Evolutionary conservation across 2,113 vertebrate genomes (phyloP).

Genomic region (Burhinus oedicnemus): DNA sequence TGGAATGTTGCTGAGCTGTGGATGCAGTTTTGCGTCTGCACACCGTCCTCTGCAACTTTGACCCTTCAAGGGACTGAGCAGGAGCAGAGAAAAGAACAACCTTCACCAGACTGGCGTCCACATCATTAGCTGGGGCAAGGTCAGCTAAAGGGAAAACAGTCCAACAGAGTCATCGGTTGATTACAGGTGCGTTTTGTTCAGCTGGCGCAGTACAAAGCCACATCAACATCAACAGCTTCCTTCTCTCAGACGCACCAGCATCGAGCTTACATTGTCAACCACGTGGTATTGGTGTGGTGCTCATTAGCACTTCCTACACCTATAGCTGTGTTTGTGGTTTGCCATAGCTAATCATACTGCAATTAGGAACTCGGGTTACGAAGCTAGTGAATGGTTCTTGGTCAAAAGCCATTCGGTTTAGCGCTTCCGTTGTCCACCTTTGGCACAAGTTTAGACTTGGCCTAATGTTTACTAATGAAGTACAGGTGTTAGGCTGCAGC

Average conservation of each 20-base stretch:
- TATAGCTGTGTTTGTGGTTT: rapidly evolving
- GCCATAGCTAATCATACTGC: background rate
- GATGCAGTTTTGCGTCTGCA: too few species aligned
- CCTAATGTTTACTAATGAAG: background rate
- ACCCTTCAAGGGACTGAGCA: background rate
- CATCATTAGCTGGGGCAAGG: rapidly evolving
- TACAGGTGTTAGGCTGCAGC: background rate
- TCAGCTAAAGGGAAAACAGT: background rate
- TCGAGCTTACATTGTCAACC: rapidly evolving
- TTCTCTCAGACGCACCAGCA: background rate
- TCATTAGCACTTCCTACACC: background rate
- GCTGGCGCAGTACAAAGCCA: background rate
- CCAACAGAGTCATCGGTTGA: background rate
- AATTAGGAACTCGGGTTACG: background rate
- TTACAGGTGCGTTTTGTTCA: rapidly evolving
- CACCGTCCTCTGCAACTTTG: background rate
- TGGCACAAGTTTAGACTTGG: background rate
- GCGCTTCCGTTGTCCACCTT: background rate
- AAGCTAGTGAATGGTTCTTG: background rate
- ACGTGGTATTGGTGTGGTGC: rapidly evolving
- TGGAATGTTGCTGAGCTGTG: too few species aligned
- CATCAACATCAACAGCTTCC: background rate
- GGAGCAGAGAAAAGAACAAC: background rate
- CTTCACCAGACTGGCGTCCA: background rate
- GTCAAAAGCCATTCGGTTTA: background rate